Evolutionary conservation across 2,113 vertebrate genomes (phyloP).

Genomic region (Junco hyemalis): DNA sequence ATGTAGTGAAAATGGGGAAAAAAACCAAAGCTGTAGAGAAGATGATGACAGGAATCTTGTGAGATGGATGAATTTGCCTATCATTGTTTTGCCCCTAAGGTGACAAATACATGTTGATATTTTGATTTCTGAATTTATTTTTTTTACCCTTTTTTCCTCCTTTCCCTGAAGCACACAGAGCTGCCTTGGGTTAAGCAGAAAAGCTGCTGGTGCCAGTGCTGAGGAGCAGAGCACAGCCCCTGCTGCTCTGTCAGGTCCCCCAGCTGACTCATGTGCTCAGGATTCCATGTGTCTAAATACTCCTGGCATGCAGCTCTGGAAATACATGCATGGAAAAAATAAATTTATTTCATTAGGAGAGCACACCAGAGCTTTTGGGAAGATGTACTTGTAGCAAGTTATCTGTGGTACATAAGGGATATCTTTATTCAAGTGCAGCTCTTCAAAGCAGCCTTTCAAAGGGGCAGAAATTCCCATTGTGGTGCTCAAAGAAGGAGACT

Average conservation of each 20-base stretch:
- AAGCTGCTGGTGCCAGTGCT: background rate
- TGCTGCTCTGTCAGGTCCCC: background rate
- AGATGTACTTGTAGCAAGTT: background rate
- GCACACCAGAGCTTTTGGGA: background rate
- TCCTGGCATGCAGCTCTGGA: background rate
- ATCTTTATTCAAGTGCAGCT: background rate
- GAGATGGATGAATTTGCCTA: background rate
- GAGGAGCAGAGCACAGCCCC: background rate
- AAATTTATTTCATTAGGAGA: background rate
- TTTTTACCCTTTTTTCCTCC: background rate
- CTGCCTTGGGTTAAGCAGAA: background rate
- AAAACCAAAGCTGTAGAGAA: background rate
- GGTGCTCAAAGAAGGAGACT: background rate
- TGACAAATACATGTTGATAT: background rate
- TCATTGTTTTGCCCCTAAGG: background rate
- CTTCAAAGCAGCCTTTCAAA: conserved; percentile 31
- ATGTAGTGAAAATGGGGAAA: background rate
- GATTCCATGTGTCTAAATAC: background rate
- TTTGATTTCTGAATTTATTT: background rate
- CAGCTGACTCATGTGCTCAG: background rate
- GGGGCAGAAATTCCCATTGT: background rate
- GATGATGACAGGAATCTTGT: background rate
- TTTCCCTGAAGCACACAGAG: background rate
- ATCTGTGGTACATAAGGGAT: background rate
- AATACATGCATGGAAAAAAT: background rate